A percentile compares a stretch with the other conserved stretches of the same genome.
Conservation (phyloP, 30 jellyfish, hydroid and myxozoan species). For the Hydractinia symbiolongicarpus region DNA sequence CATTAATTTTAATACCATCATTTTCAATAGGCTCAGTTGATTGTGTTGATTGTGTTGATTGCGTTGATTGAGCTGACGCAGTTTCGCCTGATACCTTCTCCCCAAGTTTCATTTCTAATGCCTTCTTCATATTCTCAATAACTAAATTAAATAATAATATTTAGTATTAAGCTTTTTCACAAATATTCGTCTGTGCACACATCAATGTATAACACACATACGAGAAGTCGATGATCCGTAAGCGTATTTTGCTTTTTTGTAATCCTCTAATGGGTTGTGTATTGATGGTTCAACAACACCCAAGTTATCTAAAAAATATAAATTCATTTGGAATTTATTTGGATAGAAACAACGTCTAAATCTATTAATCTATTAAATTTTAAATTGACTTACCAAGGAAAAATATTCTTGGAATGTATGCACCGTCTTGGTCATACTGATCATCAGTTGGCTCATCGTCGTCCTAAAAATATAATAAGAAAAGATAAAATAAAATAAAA, state of each 20-base stretch:
- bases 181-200: background rate
- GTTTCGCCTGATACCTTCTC: constrained; percentile 36
- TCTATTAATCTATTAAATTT: background rate
- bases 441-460: constrained; percentile 96
- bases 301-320: constrained; percentile 51
- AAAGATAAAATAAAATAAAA: background rate
- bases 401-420: constrained; percentile 93
- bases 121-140: constrained; percentile 61
- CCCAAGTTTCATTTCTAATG: constrained; percentile 89
- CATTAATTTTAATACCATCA: too few relatives aligned
- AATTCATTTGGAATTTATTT: background rate
- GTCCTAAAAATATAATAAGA: constrained; percentile 47
- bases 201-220: background rate
- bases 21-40: too few relatives aligned
- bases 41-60: background rate
- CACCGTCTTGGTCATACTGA: constrained; percentile 94
- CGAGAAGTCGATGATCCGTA: constrained; percentile 42
- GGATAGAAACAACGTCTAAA: background rate
- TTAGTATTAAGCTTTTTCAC: background rate
- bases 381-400: constrained; percentile 55
- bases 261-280: constrained; percentile 58
- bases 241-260: constrained; percentile 79
- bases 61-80: background rate
- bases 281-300: constrained; percentile 83
- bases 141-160: constrained; percentile 31